Base-by-base conservation (phyloP, 1,140 invertebrate species). In the Anadara kagoshimensis region DNA sequence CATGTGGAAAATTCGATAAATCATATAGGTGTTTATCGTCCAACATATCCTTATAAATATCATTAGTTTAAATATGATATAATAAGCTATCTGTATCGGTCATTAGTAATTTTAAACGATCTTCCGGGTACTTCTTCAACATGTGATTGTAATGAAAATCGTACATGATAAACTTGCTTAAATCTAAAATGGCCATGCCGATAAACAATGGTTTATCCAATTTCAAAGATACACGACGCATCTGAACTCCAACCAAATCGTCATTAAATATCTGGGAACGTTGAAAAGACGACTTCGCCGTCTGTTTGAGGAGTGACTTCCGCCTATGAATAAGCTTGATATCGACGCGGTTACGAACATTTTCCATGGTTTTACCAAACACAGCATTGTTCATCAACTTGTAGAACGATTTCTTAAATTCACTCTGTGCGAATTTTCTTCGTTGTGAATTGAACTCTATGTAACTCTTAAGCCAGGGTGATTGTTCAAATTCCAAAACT, bases 71-170 rank as follows among this genome's bases (percentile, higher is more conserved):
- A 20, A 90, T 84, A 53, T 87, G 67, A 73, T 89, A 89, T 1
- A 85, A 79, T 12, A 90, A 85, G 59, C 76, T 83, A 70, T 91
- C 90, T 8, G 90, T 91, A 78, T 91, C 90, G 11, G 84, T 89
- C 58, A 85, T 89, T 20, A 84, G 75, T 0, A 89, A 59, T 26
- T 68, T 70, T 11, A 82, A 73, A 41, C 79, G 83, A 0, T 79
- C 54, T 20, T 75, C 78, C 5, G 80, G 83, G 88, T 69, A 83
- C 77, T 18, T 26, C n/a, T 63, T 81, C 82, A 11, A 86, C 73
- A 41, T 70, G 44, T 36, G 14, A 43, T 84, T 80, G 45, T 84
- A 87, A 54, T 87, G 81, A 58, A 88, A 86, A 44, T 85, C 67
- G 62, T 84, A 85, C 78, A 83, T 82, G 81, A 36, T 29, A 14